Conservation (phyloP, 2,888 invertebrate genomes). For the Drosophila paramelanica region DNA sequence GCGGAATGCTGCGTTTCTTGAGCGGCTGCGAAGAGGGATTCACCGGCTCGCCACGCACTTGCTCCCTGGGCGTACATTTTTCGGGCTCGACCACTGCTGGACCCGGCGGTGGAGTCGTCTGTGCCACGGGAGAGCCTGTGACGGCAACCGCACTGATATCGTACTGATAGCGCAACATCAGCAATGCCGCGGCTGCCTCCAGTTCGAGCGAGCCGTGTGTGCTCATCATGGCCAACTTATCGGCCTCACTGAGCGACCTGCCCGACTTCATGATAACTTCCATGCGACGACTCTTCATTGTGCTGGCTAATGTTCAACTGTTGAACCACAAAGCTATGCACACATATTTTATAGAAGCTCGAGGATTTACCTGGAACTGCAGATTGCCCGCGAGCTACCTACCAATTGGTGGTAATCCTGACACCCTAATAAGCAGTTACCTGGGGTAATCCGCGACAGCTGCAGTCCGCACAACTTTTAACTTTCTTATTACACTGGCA, state of each 20-base stretch:
- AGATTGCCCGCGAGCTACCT: slow-evolving; percentile 45
- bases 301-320: slow-evolving; percentile 40
- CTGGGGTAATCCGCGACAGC: slow-evolving; percentile 44
- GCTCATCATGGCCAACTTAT: slow-evolving; percentile 3
- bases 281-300: slow-evolving; percentile 53
- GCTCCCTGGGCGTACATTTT: slow-evolving; percentile 64
- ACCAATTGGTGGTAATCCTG: slow-evolving; percentile 41
- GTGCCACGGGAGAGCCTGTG: background rate
- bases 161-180: slow-evolving; percentile 67
- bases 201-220: slow-evolving; percentile 46
- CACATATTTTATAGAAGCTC: slow-evolving; percentile 43
- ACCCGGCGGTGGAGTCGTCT: slow-evolving; percentile 14
- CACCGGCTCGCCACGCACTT: slow-evolving; percentile 14
- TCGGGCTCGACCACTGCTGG: background rate
- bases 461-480: slow-evolving; percentile 15
- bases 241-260: background rate
- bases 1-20: slow-evolving; percentile 65
- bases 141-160: slow-evolving; percentile 16
- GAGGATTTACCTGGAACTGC: slow-evolving; percentile 47
- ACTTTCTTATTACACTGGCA: slow-evolving; percentile 14
- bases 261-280: background rate
- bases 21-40: slow-evolving; percentile 45
- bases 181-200: slow-evolving; percentile 68
- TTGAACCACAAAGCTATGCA: slow-evolving; percentile 7
- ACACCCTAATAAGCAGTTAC: slow-evolving; percentile 12